Percentiles rank a stretch among this genome's conserved stretches.
Evolutionary conservation across 2,113 vertebrate genomes (phyloP).

Genomic region (Stegostoma tigrinum): DNA sequence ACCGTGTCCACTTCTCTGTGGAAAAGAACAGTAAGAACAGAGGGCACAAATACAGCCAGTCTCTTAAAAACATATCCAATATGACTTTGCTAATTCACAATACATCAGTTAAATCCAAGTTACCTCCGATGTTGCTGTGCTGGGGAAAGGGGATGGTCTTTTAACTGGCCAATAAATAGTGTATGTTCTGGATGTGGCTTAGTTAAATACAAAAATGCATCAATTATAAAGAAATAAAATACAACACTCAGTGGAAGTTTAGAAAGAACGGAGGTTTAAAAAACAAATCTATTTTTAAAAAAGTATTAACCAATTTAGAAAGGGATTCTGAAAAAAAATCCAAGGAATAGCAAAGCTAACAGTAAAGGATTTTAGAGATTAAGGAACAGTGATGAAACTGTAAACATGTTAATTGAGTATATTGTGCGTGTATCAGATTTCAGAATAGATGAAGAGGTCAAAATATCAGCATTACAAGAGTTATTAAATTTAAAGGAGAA

Average conservation of each 20-base stretch:
- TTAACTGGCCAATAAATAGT: not conserved
- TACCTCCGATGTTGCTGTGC: not conserved
- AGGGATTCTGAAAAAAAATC: not conserved
- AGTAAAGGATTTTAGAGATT: not conserved
- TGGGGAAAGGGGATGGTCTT: not conserved
- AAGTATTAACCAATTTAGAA: not conserved
- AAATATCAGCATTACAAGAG: not conserved
- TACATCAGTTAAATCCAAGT: not conserved
- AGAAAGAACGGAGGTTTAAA: not conserved
- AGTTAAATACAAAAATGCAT: not conserved
- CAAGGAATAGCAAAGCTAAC: not conserved
- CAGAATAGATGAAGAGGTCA: not conserved
- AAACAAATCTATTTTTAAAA: not conserved
- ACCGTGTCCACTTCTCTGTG: not conserved
- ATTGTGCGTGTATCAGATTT: not conserved
- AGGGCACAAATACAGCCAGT: not conserved
- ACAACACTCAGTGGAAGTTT: not conserved
- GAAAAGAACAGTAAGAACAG: not conserved
- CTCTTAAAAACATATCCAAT: not conserved
- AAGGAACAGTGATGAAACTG: not conserved
- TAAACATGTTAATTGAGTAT: not conserved
- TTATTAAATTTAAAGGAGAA: not conserved
- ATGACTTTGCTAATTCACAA: not conserved
- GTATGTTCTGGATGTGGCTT: not conserved
- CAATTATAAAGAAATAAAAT: not conserved